Evolutionary conservation across 2,797 vertebrate species (phyloP).

Genomic region (Gephyroberyx darwinii): DNA sequence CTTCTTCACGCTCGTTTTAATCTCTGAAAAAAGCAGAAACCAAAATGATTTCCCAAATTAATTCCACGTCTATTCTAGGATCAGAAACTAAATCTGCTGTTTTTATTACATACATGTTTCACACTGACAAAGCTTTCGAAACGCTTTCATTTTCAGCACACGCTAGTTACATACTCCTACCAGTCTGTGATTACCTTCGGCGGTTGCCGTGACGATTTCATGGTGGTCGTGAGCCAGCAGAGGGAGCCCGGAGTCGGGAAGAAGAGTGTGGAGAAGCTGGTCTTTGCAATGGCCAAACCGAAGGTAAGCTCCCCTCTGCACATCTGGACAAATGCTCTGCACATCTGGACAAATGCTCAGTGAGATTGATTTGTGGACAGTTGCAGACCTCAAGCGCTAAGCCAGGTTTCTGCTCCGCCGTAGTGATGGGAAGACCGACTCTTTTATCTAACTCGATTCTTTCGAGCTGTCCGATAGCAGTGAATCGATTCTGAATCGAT

Average conservation of each 20-base stretch:
- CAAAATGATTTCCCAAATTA: slow-evolving; percentile 35
- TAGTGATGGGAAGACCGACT: too few relatives aligned
- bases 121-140: slow-evolving; percentile 22
- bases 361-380: slow-evolving; percentile 9
- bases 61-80: slow-evolving; percentile 26
- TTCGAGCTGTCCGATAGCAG: too few relatives aligned
- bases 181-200: slow-evolving; percentile 93
- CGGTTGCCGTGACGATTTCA: slow-evolving; percentile 92
- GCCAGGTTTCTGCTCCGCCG: slow-evolving; percentile 1
- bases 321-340: background rate
- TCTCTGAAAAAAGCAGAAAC: slow-evolving; percentile 40
- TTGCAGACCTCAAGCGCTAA: slow-evolving; percentile 1
- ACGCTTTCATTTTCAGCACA: slow-evolving; percentile 81
- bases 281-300: slow-evolving; percentile 89
- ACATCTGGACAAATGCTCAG: background rate
- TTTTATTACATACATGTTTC: slow-evolving; percentile 31
- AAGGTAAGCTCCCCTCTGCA: slow-evolving; percentile 81
- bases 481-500: too few relatives aligned
- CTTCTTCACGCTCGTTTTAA: slow-evolving; percentile 52
- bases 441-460: too few relatives aligned
- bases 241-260: slow-evolving; percentile 87
- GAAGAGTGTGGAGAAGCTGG: slow-evolving; percentile 88
- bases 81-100: slow-evolving; percentile 9
- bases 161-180: slow-evolving; percentile 85
- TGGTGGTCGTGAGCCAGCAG: slow-evolving; percentile 89